phyloP scores from a whole-genome alignment of 2,113 vertebrate species.

The Pantherophis guttatus region DNA sequence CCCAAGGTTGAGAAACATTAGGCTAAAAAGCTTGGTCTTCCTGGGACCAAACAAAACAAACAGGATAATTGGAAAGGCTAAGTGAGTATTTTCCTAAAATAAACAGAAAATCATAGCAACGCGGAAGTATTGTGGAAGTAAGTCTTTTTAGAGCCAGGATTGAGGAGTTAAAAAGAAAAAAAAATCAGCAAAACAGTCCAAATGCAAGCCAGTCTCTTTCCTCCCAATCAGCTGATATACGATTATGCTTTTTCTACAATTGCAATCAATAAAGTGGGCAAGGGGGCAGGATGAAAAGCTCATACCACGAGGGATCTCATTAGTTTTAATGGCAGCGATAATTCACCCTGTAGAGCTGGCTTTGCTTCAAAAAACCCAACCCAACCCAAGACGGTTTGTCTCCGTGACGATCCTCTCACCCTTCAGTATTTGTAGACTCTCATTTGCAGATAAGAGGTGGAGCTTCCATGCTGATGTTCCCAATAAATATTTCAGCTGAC shows the following conservation, averaged over 20 bases:
- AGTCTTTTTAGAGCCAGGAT: not conserved
- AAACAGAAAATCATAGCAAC: not conserved
- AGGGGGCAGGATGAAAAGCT: not conserved
- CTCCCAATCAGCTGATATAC: constrained; percentile 6
- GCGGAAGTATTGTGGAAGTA: not conserved
- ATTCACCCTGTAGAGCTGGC: constrained; percentile 10
- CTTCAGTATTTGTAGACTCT: not conserved
- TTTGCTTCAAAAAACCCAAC: not conserved
- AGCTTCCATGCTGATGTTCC: not conserved
- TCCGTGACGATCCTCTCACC: not conserved
- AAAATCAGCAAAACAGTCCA: not conserved
- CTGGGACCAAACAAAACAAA: not conserved
- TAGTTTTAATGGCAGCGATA: constrained; percentile 30
- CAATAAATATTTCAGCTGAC: not conserved
- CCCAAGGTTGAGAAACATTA: not conserved
- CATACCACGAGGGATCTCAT: constrained; percentile 25
- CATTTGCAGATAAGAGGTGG: not conserved
- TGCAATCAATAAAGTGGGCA: constrained; percentile 28
- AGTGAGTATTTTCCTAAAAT: not conserved
- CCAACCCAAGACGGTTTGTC: not conserved
- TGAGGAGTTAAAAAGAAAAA: not conserved
- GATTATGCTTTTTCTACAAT: constrained; percentile 24
- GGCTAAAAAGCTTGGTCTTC: not conserved
- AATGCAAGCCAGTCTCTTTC: not conserved
- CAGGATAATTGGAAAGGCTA: not conserved